Evolutionary conservation across 2,797 vertebrate species (phyloP).

Genomic region (Tadarida brasiliensis): DNA sequence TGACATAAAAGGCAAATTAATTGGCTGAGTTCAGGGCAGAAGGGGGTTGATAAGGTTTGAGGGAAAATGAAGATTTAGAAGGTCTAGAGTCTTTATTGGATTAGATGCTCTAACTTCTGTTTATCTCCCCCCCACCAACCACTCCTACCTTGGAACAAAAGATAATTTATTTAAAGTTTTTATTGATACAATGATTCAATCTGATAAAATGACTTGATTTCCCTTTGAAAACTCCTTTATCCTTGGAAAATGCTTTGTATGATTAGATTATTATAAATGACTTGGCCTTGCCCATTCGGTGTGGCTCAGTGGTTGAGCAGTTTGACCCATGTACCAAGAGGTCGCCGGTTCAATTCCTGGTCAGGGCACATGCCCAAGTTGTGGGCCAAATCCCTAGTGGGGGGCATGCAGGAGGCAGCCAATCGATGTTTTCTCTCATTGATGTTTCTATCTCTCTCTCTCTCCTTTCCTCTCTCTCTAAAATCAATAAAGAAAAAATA

Average conservation of each 20-base stretch:
- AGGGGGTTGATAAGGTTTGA: conserved; percentile 13
- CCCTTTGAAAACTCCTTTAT: conserved; percentile 38
- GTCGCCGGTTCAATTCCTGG: background rate
- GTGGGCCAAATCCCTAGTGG: no score
- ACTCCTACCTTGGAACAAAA: background rate
- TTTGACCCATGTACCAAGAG: background rate
- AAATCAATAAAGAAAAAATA: background rate
- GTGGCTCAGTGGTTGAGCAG: background rate
- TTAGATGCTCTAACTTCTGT: conserved; percentile 2
- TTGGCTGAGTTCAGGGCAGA: background rate
- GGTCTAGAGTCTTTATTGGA: background rate
- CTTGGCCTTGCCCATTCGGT: background rate
- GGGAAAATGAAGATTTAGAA: conserved; percentile 22
- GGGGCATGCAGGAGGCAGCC: background rate
- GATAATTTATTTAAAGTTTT: conserved; percentile 17
- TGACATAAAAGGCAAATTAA: background rate
- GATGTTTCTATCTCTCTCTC: background rate
- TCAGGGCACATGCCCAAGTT: no score
- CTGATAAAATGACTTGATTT: conserved; percentile 24
- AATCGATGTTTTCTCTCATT: background rate
- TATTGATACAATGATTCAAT: conserved; percentile 1
- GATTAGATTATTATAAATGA: background rate
- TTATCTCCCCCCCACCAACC: background rate
- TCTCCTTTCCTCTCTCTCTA: background rate
- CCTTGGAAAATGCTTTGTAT: conserved; percentile 21